Evolutionary conservation across 2,888 invertebrate genomes (phyloP).

Genomic region (Melolontha melolontha): DNA sequence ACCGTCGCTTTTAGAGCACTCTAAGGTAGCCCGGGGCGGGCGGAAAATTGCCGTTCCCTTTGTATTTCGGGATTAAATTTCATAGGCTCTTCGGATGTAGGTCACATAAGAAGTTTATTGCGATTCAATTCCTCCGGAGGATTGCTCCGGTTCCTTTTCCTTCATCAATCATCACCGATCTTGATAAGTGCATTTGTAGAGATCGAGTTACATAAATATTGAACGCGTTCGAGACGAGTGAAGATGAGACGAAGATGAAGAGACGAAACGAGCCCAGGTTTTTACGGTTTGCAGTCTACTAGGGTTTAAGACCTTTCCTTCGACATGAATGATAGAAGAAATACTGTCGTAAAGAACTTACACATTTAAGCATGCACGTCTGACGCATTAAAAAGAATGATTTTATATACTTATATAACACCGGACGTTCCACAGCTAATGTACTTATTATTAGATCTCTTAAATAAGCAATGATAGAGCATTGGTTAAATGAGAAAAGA

Average conservation of each 20-base stretch:
- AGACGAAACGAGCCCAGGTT: background rate
- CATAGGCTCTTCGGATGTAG: slow-evolving; percentile 36
- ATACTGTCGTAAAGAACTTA: background rate
- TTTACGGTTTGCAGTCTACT: slow-evolving; percentile 17
- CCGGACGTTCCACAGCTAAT: too few relatives aligned
- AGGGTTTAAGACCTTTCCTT: slow-evolving; percentile 3
- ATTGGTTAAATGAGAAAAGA: too few relatives aligned
- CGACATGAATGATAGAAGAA: background rate
- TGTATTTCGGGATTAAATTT: slow-evolving; percentile 32
- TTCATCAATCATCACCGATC: slow-evolving; percentile 40
- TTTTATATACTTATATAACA: too few relatives aligned
- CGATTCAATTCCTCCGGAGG: slow-evolving; percentile 32
- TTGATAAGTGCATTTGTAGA: slow-evolving; percentile 37
- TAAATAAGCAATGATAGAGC: too few relatives aligned
- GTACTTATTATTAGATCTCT: too few relatives aligned
- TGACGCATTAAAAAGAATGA: too few relatives aligned
- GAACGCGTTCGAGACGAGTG: background rate
- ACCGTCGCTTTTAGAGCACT: background rate
- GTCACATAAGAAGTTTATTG: slow-evolving; percentile 40
- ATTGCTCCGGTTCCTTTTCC: slow-evolving; percentile 21
- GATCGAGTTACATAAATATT: slow-evolving; percentile 36
- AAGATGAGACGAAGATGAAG: background rate
- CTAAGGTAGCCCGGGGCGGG: too few relatives aligned
- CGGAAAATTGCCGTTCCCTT: slow-evolving; percentile 14
- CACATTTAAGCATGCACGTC: too few relatives aligned